These are phyloP conservation scores for Parazoanthus darwini DNA, from an alignment of 92 coral and sea anemone genomes.

Conservation along the genomic window DNA sequence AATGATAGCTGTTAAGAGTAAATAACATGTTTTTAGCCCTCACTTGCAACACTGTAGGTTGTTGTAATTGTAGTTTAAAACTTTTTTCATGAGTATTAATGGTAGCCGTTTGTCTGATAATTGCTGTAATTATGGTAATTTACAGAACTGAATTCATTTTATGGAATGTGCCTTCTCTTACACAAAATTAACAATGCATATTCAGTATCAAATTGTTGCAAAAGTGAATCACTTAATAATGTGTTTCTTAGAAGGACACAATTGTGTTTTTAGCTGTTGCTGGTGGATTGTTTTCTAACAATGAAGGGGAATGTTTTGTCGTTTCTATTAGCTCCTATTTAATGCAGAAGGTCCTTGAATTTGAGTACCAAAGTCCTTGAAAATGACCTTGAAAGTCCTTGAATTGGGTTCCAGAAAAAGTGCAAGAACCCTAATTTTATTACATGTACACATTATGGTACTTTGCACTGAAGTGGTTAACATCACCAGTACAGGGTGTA, in stretches of 20 bases:
- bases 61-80: background rate
- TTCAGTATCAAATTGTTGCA: background rate
- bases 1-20: constrained; percentile 22
- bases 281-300: background rate
- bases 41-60: background rate
- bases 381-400: too few relatives aligned
- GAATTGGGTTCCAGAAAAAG: background rate
- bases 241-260: background rate
- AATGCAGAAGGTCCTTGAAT: too few relatives aligned
- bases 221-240: background rate
- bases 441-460: too few relatives aligned
- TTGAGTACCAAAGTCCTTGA: too few relatives aligned
- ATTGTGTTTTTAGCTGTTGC: constrained; percentile 1
- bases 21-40: background rate
- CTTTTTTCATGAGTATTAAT: background rate
- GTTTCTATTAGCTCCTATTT: too few relatives aligned
- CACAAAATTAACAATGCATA: background rate
- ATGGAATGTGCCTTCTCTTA: background rate
- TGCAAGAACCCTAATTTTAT: background rate
- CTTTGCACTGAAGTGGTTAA: too few relatives aligned
- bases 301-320: background rate
- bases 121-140: background rate
- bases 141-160: background rate
- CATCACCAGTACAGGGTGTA: too few relatives aligned
- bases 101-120: background rate